phyloP scores from a whole-genome alignment of 2,888 invertebrate species.

The Cyclophora punctaria region DNA sequence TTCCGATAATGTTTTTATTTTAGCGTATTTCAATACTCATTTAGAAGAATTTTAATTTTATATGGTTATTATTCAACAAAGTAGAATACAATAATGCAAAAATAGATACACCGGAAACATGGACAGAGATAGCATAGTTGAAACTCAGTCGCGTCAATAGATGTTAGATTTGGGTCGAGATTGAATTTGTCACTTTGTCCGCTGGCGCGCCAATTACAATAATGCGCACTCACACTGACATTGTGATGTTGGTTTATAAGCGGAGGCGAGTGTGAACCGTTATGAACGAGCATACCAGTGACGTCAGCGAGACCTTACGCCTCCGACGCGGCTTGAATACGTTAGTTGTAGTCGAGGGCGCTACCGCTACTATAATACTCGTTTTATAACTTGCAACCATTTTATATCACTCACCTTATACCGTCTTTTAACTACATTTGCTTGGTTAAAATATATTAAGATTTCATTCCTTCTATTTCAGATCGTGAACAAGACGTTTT shows the following conservation, averaged over 20 bases:
- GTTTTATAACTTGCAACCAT: constrained; percentile 3
- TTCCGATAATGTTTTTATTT: constrained; percentile 24
- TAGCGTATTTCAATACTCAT: neutral
- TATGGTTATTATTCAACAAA: neutral
- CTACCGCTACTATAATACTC: constrained; percentile 34
- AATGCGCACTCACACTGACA: constrained; percentile 36
- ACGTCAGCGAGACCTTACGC: constrained; percentile 69
- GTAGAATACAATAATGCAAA: neutral
- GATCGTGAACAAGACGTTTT: constrained; percentile 74
- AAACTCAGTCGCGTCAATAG: constrained; percentile 6
- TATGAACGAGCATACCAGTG: constrained; percentile 73
- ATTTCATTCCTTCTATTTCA: constrained; percentile 42
- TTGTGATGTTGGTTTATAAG: constrained; percentile 38
- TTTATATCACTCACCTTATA: no score
- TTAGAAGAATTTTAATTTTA: neutral
- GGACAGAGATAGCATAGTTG: constrained; percentile 4
- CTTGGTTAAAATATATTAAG: neutral
- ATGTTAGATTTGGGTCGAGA: constrained; percentile 53
- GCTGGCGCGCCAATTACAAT: constrained; percentile 52
- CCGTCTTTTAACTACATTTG: no score
- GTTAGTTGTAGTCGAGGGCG: constrained; percentile 52
- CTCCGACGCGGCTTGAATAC: constrained; percentile 62
- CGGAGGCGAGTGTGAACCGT: constrained; percentile 69
- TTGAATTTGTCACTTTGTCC: constrained; percentile 54
- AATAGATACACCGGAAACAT: neutral